phyloP scores from a whole-genome alignment of 2,797 vertebrate genomes.

The Liparis tanakae region DNA sequence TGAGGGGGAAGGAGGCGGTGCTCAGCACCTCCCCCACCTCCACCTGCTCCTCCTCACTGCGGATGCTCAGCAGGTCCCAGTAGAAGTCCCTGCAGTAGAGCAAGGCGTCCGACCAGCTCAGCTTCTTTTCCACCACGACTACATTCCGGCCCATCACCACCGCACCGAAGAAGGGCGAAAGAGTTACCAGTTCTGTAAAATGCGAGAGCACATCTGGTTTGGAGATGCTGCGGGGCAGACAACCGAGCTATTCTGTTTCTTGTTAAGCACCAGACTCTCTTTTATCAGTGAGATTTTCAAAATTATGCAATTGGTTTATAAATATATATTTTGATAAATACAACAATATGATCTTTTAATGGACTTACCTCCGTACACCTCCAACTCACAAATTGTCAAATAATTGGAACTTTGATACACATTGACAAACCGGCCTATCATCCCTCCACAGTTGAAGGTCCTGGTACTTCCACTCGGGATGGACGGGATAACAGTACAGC shows the following conservation, averaged over 20 bases:
- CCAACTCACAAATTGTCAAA: conserved; percentile 2
- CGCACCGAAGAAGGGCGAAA: too few species aligned
- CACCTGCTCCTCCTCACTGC: too few species aligned
- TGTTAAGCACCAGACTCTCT: too few species aligned
- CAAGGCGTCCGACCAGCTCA: too few species aligned
- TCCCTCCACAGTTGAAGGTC: background rate
- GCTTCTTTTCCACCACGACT: too few species aligned
- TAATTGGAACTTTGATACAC: accelerated
- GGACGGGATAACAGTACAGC: background rate
- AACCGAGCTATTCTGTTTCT: too few species aligned
- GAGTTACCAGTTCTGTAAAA: background rate
- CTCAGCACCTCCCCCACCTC: too few species aligned
- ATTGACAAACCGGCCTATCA: conserved; percentile 11
- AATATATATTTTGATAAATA: too few species aligned
- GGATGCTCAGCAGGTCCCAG: too few species aligned
- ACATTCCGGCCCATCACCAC: too few species aligned
- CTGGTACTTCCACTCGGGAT: background rate
- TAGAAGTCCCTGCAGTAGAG: too few species aligned
- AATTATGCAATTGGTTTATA: background rate
- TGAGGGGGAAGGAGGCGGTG: too few species aligned
- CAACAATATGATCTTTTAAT: background rate
- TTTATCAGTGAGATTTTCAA: background rate
- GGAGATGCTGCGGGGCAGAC: background rate
- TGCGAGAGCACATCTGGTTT: background rate
- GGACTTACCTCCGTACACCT: conserved; percentile 9